Evolutionary conservation across 2,888 invertebrate genomes (phyloP).

Genomic region (Lymantria dispar): DNA sequence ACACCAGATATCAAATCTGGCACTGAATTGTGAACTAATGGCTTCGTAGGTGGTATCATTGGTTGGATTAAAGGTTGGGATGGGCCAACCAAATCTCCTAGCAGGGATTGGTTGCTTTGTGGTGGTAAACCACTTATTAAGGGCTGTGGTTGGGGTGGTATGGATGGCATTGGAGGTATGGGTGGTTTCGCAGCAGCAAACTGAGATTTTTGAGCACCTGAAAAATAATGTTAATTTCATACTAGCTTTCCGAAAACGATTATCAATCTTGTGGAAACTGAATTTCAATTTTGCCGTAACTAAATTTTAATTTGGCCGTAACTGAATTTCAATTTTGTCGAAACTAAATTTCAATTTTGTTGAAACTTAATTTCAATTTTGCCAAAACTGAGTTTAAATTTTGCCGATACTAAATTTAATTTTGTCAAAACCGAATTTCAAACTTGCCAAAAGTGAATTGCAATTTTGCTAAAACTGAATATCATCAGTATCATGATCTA

Average conservation of each 20-base stretch:
- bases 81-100: slow-evolving; percentile 21
- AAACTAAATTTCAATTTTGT: no score
- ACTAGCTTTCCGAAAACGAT: not conserved
- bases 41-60: slow-evolving; percentile 39
- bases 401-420: no score
- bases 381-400: no score
- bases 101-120: slow-evolving; percentile 23
- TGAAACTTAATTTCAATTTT: no score
- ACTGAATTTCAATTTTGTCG: no score
- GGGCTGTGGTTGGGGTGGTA: slow-evolving; percentile 26
- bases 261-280: no score
- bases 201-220: slow-evolving; percentile 47
- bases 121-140: slow-evolving; percentile 15
- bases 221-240: not conserved
- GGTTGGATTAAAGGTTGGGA: slow-evolving; percentile 28
- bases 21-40: slow-evolving; percentile 40
- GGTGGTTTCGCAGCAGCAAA: slow-evolving; percentile 65
- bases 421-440: no score
- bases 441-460: no score
- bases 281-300: no score
- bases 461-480: no score
- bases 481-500: no score
- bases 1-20: slow-evolving; percentile 69
- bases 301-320: no score
- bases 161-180: slow-evolving; percentile 61